Base-by-base conservation (phyloP, 2,888 invertebrate genomes). In the Synanthedon formicaeformis region DNA sequence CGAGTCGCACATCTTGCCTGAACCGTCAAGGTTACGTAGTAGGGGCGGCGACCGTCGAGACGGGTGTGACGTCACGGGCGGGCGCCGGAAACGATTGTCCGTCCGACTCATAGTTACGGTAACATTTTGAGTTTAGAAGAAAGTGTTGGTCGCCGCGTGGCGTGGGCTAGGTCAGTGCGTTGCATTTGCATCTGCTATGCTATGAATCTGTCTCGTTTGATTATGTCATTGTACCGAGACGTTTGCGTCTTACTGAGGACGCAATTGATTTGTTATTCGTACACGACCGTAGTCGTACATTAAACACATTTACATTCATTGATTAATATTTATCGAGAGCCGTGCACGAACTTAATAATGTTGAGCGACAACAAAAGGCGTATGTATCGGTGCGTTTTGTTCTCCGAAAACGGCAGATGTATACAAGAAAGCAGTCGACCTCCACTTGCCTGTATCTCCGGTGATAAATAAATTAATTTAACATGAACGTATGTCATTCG, bases 111-210 rank as follows among this genome's bases (percentile, higher is more conserved):
- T 85, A 86, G 83, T 80, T 81, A 85, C 83, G 81, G 83, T 83
- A 77, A 83, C 81, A 82, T 81, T 86, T 85, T 82, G 82, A 84
- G 75, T 83, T 84, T 84, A 84, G 81, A 86, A 82, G 85, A 86
- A 84, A 87, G 86, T 83, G 76, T 65, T 78, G 67, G 68, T 66
- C 63, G 64, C 56, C 64, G 73, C 70, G 77, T 34, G 34, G 73
- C 69, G 77, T 34, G 34, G 34, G 72, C 71, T 84, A 85, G 86
- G 86, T 86, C 85, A 86, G 86, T 76, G 64, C 67, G 58, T 60
- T 65, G 69, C 66, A 65, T 59, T 41, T 23, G n/a, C 14, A 45
- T 45, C 14, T 6, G 45, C 13, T 14, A 45, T 6, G 45, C 14
- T 45, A 45, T 14, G 14, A n/a, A 13, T 45, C 45, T n/a, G 3